phyloP scores from a whole-genome alignment of 2,113 vertebrate species.

The Ceuthmochares aereus region DNA sequence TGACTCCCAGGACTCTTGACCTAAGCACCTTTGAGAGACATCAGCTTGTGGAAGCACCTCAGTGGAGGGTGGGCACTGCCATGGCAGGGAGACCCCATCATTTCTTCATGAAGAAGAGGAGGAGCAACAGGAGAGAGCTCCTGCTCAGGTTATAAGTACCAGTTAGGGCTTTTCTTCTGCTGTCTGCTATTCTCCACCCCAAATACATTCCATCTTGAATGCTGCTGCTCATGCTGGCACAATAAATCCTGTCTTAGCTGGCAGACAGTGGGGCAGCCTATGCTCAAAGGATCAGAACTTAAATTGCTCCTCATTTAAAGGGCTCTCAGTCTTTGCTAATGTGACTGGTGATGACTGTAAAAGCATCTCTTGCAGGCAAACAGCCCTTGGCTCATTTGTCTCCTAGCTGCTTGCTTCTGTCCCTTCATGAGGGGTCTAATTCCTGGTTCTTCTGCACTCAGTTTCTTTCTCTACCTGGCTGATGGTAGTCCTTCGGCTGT shows the following conservation, averaged over 20 bases:
- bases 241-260: neutral
- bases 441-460: neutral
- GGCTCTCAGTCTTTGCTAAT: neutral
- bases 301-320: neutral
- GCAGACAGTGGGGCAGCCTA: neutral
- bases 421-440: neutral
- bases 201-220: neutral
- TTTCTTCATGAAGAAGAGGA: neutral
- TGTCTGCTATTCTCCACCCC: neutral
- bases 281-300: neutral
- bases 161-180: neutral
- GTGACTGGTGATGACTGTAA: neutral
- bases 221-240: neutral
- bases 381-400: neutral
- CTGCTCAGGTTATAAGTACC: neutral
- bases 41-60: neutral
- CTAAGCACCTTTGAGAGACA: neutral
- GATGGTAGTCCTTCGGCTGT: neutral
- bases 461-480: neutral
- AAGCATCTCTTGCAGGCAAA: neutral
- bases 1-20: neutral
- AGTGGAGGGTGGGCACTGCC: neutral
- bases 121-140: neutral
- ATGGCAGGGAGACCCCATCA: rapidly evolving
- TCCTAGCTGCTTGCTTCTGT: neutral